Base-by-base conservation (phyloP, 2,888 invertebrate genomes). In the Cosmopolites sordidus region DNA sequence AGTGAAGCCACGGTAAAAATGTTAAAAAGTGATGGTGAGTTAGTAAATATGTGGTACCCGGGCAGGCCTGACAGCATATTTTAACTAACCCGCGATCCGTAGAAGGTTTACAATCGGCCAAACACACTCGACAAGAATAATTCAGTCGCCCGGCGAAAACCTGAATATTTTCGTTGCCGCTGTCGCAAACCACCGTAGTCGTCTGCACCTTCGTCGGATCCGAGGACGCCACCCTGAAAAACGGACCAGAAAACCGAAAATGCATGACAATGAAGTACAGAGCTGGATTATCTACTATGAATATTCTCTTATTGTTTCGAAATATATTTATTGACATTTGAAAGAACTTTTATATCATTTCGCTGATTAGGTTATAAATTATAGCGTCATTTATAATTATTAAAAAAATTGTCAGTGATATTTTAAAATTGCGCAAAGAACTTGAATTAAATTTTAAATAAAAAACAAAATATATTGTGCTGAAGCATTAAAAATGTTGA, bases 71-170 rank as follows among this genome's bases (percentile, higher is more conserved):
- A 72, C 73, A 71, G 67, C 64, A 69, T 71, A 72, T 72, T 70
- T 73, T 71, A 72, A 71, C 68, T 69, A 69, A 66, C 64, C 62
- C 65, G 62, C 65, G 66, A 66, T 65, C 66, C 66, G 66, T 65
- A 65, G 63, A 64, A 66, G 67, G 70, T 71, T 70, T 69, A 72
- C 72, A 71, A 71, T 71, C 69, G 64, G 61, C 64, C 67, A 68
- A 70, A 71, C 71, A 70, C 66, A 68, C 64, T 64, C 52, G 70
- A 72, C 70, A 72, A 71, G 70, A 71, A 73, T 73, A 72, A 73
- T 72, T 73, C 72, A 72, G 67, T 54, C 50, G 46, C 52, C 64
- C 64, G 68, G 69, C 67, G 71, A 71, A 70, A 72, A 71, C 69
- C 68, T 66, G 69, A 69, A 71, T 67, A 64, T 64, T 65, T 68